Percentiles rank a stretch among this genome's conserved stretches.
phyloP scores from a whole-genome alignment of 2,888 invertebrate species.

The Eupithecia abbreviata region DNA sequence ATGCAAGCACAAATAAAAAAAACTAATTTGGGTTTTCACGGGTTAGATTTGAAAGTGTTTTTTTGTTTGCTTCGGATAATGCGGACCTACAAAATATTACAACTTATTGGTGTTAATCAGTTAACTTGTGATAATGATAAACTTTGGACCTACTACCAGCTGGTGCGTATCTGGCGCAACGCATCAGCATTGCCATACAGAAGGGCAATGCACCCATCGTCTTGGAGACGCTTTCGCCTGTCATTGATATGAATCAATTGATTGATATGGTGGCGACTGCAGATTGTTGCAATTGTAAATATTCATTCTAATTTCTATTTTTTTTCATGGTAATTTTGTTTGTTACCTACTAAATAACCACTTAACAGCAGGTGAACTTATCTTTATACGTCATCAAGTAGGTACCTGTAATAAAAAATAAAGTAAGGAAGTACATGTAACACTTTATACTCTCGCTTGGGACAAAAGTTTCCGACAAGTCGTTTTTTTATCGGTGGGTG shows the following conservation, averaged over 20 bases:
- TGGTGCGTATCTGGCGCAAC: no score
- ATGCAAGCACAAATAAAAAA: not conserved
- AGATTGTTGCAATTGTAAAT: no score
- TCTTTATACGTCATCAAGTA: not conserved
- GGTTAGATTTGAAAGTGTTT: no score
- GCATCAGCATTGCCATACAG: no score
- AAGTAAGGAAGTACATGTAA: not conserved
- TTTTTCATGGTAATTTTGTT: no score
- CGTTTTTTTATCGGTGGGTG: slow-evolving; percentile 9
- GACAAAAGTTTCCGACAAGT: slow-evolving; percentile 12
- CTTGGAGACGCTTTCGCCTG: no score
- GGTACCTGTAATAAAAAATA: not conserved
- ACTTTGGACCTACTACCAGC: not conserved
- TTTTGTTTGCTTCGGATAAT: no score
- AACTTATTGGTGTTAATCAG: not conserved
- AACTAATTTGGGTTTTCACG: not conserved
- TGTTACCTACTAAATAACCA: not conserved
- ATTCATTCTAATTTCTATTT: no score
- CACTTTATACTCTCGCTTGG: not conserved
- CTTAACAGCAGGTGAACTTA: not conserved
- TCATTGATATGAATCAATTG: no score
- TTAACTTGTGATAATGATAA: not conserved
- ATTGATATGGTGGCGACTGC: no score
- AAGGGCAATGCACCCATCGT: no score
- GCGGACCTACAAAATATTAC: no score